Percentiles rank a stretch among this genome's conserved stretches.
These are phyloP conservation scores for Lasioglossum figueresi DNA, from an alignment of 2,888 invertebrate species.

Conservation along the genomic window DNA sequence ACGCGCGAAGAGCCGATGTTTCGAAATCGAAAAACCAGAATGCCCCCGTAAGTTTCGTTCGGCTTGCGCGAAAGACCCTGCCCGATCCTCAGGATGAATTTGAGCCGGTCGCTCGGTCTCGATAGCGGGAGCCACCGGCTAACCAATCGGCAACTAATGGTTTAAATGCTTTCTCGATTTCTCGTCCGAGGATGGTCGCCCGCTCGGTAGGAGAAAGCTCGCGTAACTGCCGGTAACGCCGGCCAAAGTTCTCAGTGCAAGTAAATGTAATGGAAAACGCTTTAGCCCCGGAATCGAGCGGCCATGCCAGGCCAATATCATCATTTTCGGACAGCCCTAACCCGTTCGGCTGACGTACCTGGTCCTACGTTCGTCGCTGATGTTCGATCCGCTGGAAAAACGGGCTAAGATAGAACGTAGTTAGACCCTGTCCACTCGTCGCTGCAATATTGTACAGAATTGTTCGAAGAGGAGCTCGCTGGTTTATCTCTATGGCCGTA, in stretches of 20 bases:
- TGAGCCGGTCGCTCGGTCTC: slow-evolving; percentile 3
- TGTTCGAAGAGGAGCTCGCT: neutral
- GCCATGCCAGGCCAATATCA: slow-evolving; percentile 39
- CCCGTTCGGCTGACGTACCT: slow-evolving; percentile 23
- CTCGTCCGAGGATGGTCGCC: slow-evolving; percentile 58
- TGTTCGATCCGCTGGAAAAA: slow-evolving; percentile 32
- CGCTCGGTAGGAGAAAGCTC: slow-evolving; percentile 42
- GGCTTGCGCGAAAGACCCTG: neutral
- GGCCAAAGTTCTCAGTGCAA: slow-evolving; percentile 29
- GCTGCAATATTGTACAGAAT: neutral
- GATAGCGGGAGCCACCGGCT: slow-evolving; percentile 20
- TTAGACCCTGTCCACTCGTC: neutral
- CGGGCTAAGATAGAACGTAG: slow-evolving; percentile 2
- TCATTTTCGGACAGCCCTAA: slow-evolving; percentile 44
- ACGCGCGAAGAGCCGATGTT: neutral
- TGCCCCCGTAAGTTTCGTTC: neutral
- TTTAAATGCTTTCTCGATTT: slow-evolving; percentile 73
- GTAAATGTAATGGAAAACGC: slow-evolving; percentile 71
- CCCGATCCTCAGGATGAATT: neutral
- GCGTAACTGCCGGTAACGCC: slow-evolving; percentile 52
- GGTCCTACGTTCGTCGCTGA: slow-evolving; percentile 1
- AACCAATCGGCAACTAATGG: slow-evolving; percentile 72
- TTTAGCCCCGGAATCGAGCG: slow-evolving; percentile 33
- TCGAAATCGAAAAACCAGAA: neutral
- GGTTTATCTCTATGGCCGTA: neutral